Base-by-base conservation (phyloP, 2,113 vertebrate genomes). In the Emydura subglobosa region DNA sequence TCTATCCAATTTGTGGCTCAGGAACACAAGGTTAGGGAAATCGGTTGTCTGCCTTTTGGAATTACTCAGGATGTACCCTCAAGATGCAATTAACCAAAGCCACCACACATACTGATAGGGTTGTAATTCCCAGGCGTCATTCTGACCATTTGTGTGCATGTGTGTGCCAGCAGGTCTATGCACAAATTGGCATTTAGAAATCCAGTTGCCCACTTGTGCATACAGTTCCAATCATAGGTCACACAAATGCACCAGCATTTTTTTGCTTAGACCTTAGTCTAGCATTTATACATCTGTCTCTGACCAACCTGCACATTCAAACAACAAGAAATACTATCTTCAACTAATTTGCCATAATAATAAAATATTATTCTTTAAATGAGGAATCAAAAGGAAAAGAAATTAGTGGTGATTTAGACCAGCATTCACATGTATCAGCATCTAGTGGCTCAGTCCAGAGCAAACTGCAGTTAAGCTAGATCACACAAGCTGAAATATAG, bases 241-340 rank as follows among this genome's bases (percentile, higher is more conserved):
- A 22, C 57, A 21, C 50, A 79, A 13, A 42, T 4, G 14, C 7
- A 51, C 29, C 4, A 0, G 0, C 10, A 22, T 47, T 29, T 68
- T 51, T 25, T 34, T 89, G 50, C 22, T 39, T 0, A 0, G 49
- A 25, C 42, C 79, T 91, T 49, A 79, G 47, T 86, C 74, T 83
- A 85, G 44, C 7, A 54, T 3, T 0, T 4, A 68, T 82, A 72
- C 39, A 21, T 80, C 25, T 19, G 7, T 89, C 6, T 49, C 7
- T 1, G 0, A 19, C 49, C 55, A 49, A 90, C 54, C 44, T 79
- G 50, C 82, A 4, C 0, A 0, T 49, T 76, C n/a, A 39, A 7
- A 10, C 21, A 74, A 85, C 42, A 92, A 54, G 11, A 65, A 34
- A 72, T 93, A 34, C 80, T 85, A 42, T 22, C 51, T 82, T 85